Evolutionary conservation across 2,113 vertebrate genomes (phyloP), one percentile per base, ranked within the genome.

Genomic region (Dicaeum eximium): DNA sequence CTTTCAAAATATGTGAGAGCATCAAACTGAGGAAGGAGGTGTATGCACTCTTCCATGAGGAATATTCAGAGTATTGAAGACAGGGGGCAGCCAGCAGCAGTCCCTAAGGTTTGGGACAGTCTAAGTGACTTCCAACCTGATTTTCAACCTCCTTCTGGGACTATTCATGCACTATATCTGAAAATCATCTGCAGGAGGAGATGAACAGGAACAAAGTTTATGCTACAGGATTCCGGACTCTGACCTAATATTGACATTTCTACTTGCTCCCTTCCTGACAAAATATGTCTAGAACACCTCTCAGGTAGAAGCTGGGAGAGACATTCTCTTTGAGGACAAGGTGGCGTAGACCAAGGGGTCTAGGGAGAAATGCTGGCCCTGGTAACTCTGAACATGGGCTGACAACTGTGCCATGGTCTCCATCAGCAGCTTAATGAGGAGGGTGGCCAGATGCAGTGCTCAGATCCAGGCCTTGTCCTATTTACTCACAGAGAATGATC

Each of bases 381-480:
- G 1, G 27, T 15, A 22, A 38, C 35, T 45, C 25, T 65, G 31
- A 47, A 47, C 2, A 1, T 0, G 2, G 44, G 33, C 27, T 75
- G 42, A n/a, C 40, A 89, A 67, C 5, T 4, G 6, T 77, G 48
- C 22, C 54, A 21, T 24, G 45, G 42, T 67, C 28, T 15, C 33
- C 47, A 77, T 6, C 54, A 87, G 75, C 47, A 86, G 22, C 20
- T 57, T 44, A 16, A 40, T 65, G 27, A 45, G n/a, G 51, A 48
- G 35, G 7, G 48, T 45, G 88, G 48, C 30, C n/a, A 14, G 1
- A 3, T 57, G 23, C 72, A 66, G 35, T 33, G 20, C 78, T 90
- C 85, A 81, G 23, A 57, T 27, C 15, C 42, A 45, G n/a, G 12
- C 28, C 35, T 28, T 73, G 20, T 9, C 42, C 35, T 62, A 2